Evolutionary conservation across 2,113 vertebrate species (phyloP), one percentile per base, ranked within the genome.

Genomic region (Lepus europaeus): DNA sequence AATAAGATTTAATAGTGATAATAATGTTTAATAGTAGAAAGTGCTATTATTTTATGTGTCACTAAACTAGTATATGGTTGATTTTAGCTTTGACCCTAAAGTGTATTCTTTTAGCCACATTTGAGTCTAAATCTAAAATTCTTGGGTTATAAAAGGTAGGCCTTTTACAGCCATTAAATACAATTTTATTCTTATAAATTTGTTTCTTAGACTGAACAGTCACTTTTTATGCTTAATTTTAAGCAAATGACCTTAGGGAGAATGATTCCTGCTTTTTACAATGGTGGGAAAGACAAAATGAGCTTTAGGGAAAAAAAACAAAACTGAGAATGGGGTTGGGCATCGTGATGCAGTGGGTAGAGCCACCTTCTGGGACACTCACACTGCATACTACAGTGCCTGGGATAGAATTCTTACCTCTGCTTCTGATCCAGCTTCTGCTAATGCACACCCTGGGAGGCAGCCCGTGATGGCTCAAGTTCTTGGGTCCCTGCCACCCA

Each of bases 191-290:
- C 6, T 27, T 92, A 6, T 51, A 27, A 1, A 69, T 91, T 91
- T 87, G 23, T 91, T 93, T 78, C 36, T 92, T 87, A 78, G 77
- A n/a, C 87, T 63, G 69, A 89, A 91, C 12, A 87, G 33, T 29
- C n/a, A 63, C 56, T 93, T 95, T 80, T 33, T 88, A 2, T 77
- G 74, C 51, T 85, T 95, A 27, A 61, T 83, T 93, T 83, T 72
- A 91, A 94, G 22, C 80, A 76, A 8, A 59, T 90, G 33, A 39
- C 93, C 12, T 69, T 13, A 36, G 72, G 45, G 59, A 49, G 51
- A 73, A 19, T 78, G 94, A 39, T 72, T 72, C 20, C 36, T 92
- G 1, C 7, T 22, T 77, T 63, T 16, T 53, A 81, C n/a, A n/a
- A 20, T 85, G 27, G 14, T n/a, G 4, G 16, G 96, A 76, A 87